Evolutionary conservation across 2,888 invertebrate genomes (phyloP), one percentile per base, ranked within the genome.

Genomic region (Cataglyphis livida): DNA sequence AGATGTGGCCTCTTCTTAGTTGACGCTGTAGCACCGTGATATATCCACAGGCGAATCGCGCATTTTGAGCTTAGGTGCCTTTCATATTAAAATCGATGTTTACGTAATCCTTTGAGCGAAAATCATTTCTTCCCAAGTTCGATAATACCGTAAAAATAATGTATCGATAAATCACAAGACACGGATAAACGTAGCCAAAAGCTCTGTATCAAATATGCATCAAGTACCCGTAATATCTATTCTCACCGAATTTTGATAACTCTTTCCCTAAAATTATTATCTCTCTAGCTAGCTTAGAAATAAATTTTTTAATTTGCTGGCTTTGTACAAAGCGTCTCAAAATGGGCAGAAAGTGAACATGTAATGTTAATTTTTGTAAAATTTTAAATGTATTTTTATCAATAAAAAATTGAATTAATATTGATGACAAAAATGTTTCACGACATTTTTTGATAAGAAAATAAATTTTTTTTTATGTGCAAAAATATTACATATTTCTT

Each of bases 81-180:
- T 79, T 75, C 83, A 75, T 84, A 84, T 85, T 85, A 87, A 87
- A 88, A 85, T 83, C 78, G 84, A 82, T 65, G 41, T 78, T 81
- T 78, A 61, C 70, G 57, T 59, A 76, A 76, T 9, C 44, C 57
- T 4, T 44, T 12, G 25, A 54, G 10, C 71, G 41, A 18, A 44
- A 78, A 78, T 78, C 21, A 44, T 70, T 66, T 70, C 32, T 59
- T 70, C 18, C 35, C 32, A 57, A 44, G 15, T 5, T 54, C 54
- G 68, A 12, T 68, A 68, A 68, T 51, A 32, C 32, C 28, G 75
- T 65, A 65, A 71, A 59, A 70, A 3, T 79, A 21, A 44, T 12
- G 21, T 12, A 32, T 48, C 44, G 73, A 59, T 35, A 59, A 79
- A 44, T 59, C 32, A n/a, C 32, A n/a, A 79, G 25, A 73, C 12